Conservation (phyloP, 1,140 invertebrate species). For the Achroia grisella region DNA sequence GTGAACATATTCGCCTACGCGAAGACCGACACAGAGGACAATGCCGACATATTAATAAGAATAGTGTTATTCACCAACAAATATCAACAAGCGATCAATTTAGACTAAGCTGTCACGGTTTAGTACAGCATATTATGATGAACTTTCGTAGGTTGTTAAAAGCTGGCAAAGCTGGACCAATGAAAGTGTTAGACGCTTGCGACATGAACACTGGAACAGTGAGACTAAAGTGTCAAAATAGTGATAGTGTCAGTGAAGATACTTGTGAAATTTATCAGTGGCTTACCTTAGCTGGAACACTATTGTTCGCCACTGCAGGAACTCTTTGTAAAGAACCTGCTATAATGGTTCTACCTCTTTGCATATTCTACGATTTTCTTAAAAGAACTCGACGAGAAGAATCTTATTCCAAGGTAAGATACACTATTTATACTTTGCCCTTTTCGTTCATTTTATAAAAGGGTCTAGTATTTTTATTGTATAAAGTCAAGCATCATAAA, state of each 20-base stretch:
- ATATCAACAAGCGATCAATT: conserved; percentile 39
- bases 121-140: conserved; percentile 56
- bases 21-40: conserved; percentile 55
- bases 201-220: conserved; percentile 40
- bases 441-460: conserved; percentile 9
- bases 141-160: conserved; percentile 54
- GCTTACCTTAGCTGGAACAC: conserved; percentile 74
- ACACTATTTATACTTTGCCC: conserved; percentile 19
- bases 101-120: conserved; percentile 53
- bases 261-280: conserved; percentile 64
- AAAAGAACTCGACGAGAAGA: conserved; percentile 63
- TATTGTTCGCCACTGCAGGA: conserved; percentile 78
- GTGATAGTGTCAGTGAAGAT: conserved; percentile 59
- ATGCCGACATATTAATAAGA: conserved; percentile 42
- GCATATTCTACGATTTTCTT: conserved; percentile 83
- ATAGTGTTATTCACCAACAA: conserved; percentile 33
- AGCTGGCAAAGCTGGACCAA: conserved; percentile 48
- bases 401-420: conserved; percentile 66
- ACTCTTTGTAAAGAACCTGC: conserved; percentile 95
- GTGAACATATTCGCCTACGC: conserved; percentile 77
- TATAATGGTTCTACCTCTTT: conserved; percentile 91
- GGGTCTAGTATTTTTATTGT: conserved; percentile 22
- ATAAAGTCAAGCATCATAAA: conserved; percentile 31
- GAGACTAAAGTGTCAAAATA: conserved; percentile 55
- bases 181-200: conserved; percentile 53